Evolutionary conservation across 1,140 invertebrate genomes (phyloP).

Genomic region (Macrobrachium nipponense): DNA sequence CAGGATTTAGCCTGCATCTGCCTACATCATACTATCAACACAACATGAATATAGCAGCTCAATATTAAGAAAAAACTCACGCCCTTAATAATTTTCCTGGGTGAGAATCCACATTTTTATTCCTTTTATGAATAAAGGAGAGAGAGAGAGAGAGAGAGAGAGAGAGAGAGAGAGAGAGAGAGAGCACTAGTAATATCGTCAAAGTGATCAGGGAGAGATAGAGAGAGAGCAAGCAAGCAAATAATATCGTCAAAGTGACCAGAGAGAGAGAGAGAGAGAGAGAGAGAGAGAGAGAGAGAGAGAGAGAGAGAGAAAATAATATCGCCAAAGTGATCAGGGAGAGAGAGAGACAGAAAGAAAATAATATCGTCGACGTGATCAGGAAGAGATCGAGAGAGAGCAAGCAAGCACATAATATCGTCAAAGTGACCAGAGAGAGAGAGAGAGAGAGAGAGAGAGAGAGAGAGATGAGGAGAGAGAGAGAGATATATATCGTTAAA

Average conservation of each 20-base stretch:
- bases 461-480: slow-evolving; percentile 21
- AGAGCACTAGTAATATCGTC: too few species aligned
- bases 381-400: slow-evolving; percentile 19
- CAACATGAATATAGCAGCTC: too few species aligned
- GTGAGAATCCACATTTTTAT: too few species aligned
- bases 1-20: too few species aligned
- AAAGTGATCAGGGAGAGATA: too few species aligned
- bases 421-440: neutral
- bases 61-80: too few species aligned
- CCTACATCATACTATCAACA: too few species aligned
- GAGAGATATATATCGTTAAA: slow-evolving; percentile 11
- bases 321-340: neutral
- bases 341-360: neutral
- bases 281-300: slow-evolving; percentile 30
- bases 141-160: neutral
- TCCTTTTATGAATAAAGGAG: too few species aligned
- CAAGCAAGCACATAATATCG: neutral
- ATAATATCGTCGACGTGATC: neutral
- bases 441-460: slow-evolving; percentile 32
- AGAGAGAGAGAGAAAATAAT: slow-evolving; percentile 16
- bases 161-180: slow-evolving; percentile 13
- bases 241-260: neutral
- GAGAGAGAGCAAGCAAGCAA: too few species aligned
- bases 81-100: too few species aligned
- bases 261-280: slow-evolving; percentile 26